Conservation (phyloP, 2,113 vertebrate genomes). For the Trogon melanurus region DNA sequence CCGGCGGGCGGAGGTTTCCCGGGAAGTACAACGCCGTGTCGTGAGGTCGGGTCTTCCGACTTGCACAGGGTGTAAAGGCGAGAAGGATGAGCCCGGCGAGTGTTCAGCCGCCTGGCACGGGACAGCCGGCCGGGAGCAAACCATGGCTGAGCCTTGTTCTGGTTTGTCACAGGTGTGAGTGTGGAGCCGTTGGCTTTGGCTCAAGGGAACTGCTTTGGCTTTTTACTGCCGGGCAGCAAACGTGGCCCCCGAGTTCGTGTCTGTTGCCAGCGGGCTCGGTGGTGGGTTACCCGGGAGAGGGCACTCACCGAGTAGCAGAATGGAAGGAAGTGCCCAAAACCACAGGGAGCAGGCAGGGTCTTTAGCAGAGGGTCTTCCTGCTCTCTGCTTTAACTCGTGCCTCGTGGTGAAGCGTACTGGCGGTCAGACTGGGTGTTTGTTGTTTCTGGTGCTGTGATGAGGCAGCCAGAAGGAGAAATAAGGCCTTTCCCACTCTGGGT, state of each 20-base stretch:
- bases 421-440: background rate
- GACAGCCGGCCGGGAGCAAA: background rate
- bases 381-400: background rate
- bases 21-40: fast-evolving
- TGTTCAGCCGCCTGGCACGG: too few species aligned
- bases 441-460: background rate
- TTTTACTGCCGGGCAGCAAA: background rate
- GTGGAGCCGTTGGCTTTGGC: fast-evolving
- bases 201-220: background rate
- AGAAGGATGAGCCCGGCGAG: fast-evolving
- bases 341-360: background rate
- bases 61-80: fast-evolving
- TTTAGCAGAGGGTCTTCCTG: fast-evolving
- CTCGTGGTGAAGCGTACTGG: fast-evolving
- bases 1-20: background rate
- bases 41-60: background rate
- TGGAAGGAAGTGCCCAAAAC: background rate
- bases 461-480: background rate
- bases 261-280: fast-evolving
- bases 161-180: fast-evolving
- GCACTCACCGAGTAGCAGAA: background rate
- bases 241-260: fast-evolving
- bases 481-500: too few species aligned
- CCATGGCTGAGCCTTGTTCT: background rate
- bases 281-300: background rate